A percentile compares a stretch with the other conserved stretches of the same genome.
These are phyloP conservation scores for Nomada fucata DNA, from an alignment of 2,888 invertebrate genomes.

Conservation along the genomic window DNA sequence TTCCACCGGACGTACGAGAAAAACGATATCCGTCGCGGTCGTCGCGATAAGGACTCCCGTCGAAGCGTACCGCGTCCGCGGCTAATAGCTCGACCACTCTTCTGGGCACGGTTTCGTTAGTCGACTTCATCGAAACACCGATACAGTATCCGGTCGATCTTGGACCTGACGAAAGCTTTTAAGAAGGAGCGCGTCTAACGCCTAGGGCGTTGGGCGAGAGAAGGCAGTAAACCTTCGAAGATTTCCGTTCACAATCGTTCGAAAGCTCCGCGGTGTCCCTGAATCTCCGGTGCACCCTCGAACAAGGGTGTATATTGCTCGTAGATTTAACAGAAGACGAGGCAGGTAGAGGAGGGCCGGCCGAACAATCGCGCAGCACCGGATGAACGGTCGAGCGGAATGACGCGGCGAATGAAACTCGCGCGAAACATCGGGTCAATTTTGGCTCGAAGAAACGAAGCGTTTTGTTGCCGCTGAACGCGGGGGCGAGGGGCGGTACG, in stretches of 20 bases:
- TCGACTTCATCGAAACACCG: background rate
- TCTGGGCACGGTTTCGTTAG: background rate
- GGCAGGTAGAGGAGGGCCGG: background rate
- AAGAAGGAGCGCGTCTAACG: background rate
- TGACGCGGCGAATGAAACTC: slow-evolving; percentile 57
- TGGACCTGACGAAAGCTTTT: background rate
- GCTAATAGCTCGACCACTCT: slow-evolving; percentile 3
- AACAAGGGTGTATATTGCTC: slow-evolving; percentile 47
- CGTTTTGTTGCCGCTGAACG: slow-evolving; percentile 62
- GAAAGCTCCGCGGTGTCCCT: background rate
- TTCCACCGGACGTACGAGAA: slow-evolving; percentile 32
- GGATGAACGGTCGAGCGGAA: slow-evolving; percentile 37
- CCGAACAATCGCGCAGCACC: background rate
- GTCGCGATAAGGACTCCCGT: slow-evolving; percentile 38
- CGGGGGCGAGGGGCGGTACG: slow-evolving; percentile 62
- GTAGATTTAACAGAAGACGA: slow-evolving; percentile 40
- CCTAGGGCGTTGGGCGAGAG: background rate
- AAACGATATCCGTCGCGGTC: slow-evolving; percentile 41
- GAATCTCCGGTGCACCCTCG: background rate
- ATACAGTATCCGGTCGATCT: background rate
- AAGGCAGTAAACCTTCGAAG: background rate
- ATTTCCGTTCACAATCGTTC: background rate
- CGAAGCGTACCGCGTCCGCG: slow-evolving; percentile 9
- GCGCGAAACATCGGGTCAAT: slow-evolving; percentile 63
- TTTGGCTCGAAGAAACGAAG: slow-evolving; percentile 69